Base-by-base conservation (phyloP, 2,113 vertebrate genomes). In the Terrapene triunguis region DNA sequence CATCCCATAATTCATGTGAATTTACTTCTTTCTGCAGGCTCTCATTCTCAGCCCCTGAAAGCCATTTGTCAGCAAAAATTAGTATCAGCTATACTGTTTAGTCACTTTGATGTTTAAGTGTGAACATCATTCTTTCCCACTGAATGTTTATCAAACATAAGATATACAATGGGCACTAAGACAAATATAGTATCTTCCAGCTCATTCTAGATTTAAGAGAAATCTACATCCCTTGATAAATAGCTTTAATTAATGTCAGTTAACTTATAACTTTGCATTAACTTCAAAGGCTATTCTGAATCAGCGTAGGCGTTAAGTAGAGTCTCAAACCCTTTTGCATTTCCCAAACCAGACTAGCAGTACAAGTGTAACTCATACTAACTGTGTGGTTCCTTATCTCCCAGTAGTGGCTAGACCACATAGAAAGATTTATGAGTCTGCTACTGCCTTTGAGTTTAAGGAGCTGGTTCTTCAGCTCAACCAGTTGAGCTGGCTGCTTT, bases 391-490 rank as follows among this genome's bases (percentile, higher is more conserved):
- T 6, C 38, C 38, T 76, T 76, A 22, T 76, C 72, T 76, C 38
- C 72, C 38, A 25, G 0, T 91, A 85, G 92, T 94, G 78, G 53
- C 3, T 25, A 95, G 94, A 96, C 96, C 96, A 97, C 96, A 95
- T 90, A 97, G 90, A 87, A 76, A 76, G n/a, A 42, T 76, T 22
- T 25, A 22, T 25, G 72, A 25, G 38, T 44, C 38, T 25, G 72
- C 72, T 76, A 42, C 69, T 74, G 38, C 9, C 96, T 93, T 97
- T 95, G 92, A 96, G 95, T 93, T 97, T 92, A 89, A 96, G 96
- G 57, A 87, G 54, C 79, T 62, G 59, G n/a, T 48, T 16, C 35
- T 84, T 76, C 47, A 27, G 51, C 16, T 55, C 69, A 85, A 51
- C 54, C 83, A n/a, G 50, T n/a, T 53, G 21, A 89, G 42, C 4